Base-by-base conservation (phyloP, 2,888 invertebrate species). In the Lamellibrachia columna region DNA sequence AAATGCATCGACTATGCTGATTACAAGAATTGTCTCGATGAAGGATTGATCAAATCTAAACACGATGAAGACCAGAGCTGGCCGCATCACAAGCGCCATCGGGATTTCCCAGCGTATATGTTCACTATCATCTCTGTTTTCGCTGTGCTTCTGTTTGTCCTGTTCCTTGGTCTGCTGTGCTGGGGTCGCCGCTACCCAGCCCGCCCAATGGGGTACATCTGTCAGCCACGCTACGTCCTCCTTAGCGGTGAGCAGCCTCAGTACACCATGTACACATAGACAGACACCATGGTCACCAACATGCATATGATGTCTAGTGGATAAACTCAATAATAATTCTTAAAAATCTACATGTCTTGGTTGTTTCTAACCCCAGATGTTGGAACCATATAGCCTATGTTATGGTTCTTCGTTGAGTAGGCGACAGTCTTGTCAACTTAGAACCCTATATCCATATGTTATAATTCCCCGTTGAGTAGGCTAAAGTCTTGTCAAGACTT, bases 1-100 rank as follows among this genome's bases (percentile, higher is more conserved):
- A 98, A 98, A 11, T 97, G 98, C 92, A 97, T 98, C 92, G 98
- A 98, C 96, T 98, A 98, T 95, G 97, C 97, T 52, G 98, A 98
- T 93, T 98, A 98, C 97, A 97, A 98, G 93, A 97, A 98, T 94
- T 99, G 99, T 96, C 97, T 98, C 91, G 75, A 75, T 22, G 22
- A 75, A 75, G 22, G 22, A 75, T 22, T 75, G 22, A 3, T 6
- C 15, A 75, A 75, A 60, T 9, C 40, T 52, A 90, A 2, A 9
- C 40, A 60, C 40, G 91, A 91, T 22, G 90, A 3, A 91, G 11
- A 15, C 22, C 53, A 22, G 40, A 60, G 94, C 93, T 0, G 92
- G 91, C 9, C 55, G 90, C 6, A 93, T 93, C 7, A 93, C 40
- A n/a, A 91, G 15, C 91, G 90, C 53, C 90, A 91, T 8, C 92